These are phyloP conservation scores for Stenurella melanura DNA, from an alignment of 2,888 invertebrate genomes.

Conservation along the genomic window DNA sequence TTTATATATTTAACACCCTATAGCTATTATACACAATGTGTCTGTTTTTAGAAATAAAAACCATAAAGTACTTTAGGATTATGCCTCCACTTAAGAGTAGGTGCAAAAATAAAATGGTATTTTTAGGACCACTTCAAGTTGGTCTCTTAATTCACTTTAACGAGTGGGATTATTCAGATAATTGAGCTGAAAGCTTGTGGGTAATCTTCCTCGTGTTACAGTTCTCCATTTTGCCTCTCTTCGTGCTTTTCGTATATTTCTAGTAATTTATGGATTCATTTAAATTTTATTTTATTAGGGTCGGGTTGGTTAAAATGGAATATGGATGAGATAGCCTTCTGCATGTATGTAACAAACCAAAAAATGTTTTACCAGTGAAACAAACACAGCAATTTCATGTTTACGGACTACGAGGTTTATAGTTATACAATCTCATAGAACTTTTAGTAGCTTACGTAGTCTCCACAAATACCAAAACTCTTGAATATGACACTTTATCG, in stretches of 20 bases:
- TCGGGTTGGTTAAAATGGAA: not conserved
- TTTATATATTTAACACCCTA: too few relatives aligned
- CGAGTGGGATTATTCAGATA: constrained; percentile 33
- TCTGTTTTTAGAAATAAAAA: not conserved
- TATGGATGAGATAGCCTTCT: not conserved
- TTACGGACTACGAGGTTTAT: too few relatives aligned
- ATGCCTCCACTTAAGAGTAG: constrained; percentile 16
- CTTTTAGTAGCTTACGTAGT: too few relatives aligned
- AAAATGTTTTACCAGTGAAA: too few relatives aligned
- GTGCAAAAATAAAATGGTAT: constrained; percentile 31
- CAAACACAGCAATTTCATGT: too few relatives aligned
- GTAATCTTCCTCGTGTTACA: constrained; percentile 21
- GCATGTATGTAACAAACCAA: not conserved
- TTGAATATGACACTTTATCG: too few relatives aligned
- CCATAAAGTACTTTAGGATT: not conserved
- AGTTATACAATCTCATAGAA: too few relatives aligned
- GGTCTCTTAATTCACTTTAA: constrained; percentile 31
- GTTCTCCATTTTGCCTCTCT: constrained; percentile 10
- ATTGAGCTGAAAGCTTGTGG: constrained; percentile 33
- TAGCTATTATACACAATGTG: too few relatives aligned
- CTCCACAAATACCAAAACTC: too few relatives aligned
- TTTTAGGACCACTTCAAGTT: constrained; percentile 27
- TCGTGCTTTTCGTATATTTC: constrained; percentile 17
- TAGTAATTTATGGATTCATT: constrained; percentile 11
- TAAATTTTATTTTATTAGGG: constrained; percentile 16